Conservation (phyloP, 2,113 vertebrate genomes). For the Heterotilapia buettikoferi region DNA sequence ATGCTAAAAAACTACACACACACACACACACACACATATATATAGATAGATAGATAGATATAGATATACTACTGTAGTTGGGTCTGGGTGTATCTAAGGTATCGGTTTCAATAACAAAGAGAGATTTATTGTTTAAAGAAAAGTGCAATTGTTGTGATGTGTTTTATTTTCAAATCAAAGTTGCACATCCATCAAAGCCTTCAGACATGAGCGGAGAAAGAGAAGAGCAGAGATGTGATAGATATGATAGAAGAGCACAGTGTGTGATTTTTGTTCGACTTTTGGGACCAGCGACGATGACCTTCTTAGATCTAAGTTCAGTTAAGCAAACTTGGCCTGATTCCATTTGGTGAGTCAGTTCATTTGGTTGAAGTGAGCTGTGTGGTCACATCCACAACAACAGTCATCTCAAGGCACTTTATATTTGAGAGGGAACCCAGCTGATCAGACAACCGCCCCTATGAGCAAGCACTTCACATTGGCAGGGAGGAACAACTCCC, state of each 20-base stretch:
- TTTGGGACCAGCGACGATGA: not conserved
- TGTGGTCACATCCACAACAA: not conserved
- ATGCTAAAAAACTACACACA: not conserved
- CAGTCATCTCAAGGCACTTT: not conserved
- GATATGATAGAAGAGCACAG: not conserved
- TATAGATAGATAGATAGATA: not conserved
- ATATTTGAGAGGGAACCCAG: not conserved
- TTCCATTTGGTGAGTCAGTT: not conserved
- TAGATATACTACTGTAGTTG: not conserved
- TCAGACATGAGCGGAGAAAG: not conserved
- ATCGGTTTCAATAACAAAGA: not conserved
- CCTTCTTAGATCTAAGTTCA: not conserved
- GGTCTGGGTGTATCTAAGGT: not conserved
- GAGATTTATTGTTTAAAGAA: not conserved
- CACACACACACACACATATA: not conserved
- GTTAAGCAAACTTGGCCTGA: not conserved
- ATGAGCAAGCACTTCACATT: not conserved
- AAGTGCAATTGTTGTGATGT: not conserved
- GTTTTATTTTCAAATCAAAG: not conserved
- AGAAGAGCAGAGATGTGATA: not conserved
- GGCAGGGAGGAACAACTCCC: not conserved
- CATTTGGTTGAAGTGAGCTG: not conserved
- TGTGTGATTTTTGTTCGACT: not conserved
- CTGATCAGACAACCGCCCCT: not conserved
- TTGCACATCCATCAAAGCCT: not conserved